phyloP scores from a whole-genome alignment of 2,888 invertebrate genomes.

The Harpalus rufipes region DNA sequence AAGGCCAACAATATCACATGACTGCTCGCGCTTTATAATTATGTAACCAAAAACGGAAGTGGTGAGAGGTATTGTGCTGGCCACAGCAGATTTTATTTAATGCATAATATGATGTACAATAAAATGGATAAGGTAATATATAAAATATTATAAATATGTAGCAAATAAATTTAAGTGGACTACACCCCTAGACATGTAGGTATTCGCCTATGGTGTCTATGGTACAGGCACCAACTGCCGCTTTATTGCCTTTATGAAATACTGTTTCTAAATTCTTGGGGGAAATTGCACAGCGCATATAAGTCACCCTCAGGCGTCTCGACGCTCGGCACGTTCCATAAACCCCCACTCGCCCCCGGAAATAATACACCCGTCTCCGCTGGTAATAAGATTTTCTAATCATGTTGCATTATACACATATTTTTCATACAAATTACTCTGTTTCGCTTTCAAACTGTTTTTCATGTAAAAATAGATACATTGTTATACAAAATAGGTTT shows the following conservation, averaged over 20 bases:
- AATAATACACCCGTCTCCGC: not conserved
- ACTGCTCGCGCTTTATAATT: too few species aligned
- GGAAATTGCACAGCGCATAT: conserved; percentile 51
- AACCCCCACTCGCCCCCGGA: not conserved
- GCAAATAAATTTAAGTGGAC: too few species aligned
- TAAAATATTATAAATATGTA: too few species aligned
- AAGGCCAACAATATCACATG: too few species aligned
- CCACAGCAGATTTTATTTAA: too few species aligned
- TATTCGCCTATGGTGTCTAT: not conserved
- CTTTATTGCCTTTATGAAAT: conserved; percentile 60
- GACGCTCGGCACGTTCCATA: not conserved
- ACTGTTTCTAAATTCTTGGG: conserved; percentile 56
- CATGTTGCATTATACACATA: conserved; percentile 31
- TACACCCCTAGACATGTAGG: not conserved
- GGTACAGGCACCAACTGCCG: conserved; percentile 7
- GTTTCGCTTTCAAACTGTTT: not conserved
- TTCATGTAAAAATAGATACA: not conserved
- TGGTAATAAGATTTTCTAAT: conserved; percentile 29
- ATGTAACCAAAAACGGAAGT: too few species aligned
- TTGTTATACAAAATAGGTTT: too few species aligned
- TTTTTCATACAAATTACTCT: not conserved
- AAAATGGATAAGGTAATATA: too few species aligned
- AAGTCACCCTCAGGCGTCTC: conserved; percentile 14
- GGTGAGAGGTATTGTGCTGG: too few species aligned
- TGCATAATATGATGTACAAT: too few species aligned